phyloP scores from a whole-genome alignment of 1,140 invertebrate species.

The Drosophila mauritiana region DNA sequence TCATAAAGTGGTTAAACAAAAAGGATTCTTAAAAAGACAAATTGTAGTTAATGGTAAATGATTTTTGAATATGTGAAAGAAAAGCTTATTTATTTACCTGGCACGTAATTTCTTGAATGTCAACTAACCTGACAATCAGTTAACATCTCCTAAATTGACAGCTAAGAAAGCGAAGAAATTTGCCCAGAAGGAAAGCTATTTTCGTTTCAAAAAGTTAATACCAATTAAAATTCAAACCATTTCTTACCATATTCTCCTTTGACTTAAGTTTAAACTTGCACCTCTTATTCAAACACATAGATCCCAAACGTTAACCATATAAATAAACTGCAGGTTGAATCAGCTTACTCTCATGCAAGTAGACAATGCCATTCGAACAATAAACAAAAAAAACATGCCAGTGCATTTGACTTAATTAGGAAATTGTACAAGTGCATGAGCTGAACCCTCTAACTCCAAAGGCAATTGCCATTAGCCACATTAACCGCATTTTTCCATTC shows the following conservation, averaged over 20 bases:
- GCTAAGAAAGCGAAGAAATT: not conserved
- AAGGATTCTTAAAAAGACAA: no score
- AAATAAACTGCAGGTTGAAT: no score
- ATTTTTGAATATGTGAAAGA: no score
- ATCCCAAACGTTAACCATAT: no score
- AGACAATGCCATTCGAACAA: constrained; percentile 31
- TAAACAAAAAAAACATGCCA: constrained; percentile 21
- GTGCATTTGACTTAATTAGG: constrained; percentile 69
- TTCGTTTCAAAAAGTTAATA: not conserved
- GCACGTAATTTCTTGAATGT: not conserved
- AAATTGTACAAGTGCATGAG: constrained; percentile 74
- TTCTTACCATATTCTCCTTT: not conserved
- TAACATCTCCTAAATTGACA: no score
- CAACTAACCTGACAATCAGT: no score
- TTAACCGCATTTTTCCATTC: constrained; percentile 73
- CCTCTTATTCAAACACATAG: not conserved
- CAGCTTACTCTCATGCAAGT: constrained; percentile 18
- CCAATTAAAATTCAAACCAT: not conserved
- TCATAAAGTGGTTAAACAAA: no score
- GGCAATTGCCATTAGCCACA: constrained; percentile 47
- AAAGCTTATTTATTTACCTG: no score
- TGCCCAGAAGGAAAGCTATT: not conserved
- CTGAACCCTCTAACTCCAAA: constrained; percentile 34
- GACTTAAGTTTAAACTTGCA: constrained; percentile 1
- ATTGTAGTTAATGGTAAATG: no score